Base-by-base conservation (phyloP, 2,113 vertebrate species). In the Desmodus rotundus region DNA sequence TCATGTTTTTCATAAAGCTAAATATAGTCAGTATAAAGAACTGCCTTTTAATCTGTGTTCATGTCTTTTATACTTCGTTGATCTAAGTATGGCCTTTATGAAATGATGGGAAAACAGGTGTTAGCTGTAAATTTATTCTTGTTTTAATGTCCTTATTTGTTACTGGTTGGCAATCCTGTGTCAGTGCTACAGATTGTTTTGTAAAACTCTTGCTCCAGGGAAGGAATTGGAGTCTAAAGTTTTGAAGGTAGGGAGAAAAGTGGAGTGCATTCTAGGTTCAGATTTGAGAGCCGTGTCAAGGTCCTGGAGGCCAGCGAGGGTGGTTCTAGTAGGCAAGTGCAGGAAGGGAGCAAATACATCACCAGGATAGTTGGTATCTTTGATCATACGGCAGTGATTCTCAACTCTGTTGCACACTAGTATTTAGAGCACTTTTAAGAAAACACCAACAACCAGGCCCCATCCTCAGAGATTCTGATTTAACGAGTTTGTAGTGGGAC, bases 61-160 rank as follows among this genome's bases (percentile, higher is more conserved):
- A 31, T 76, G 19, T 80, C 22, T 86, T 94, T 90, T 86, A 43
- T 72, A 43, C 58, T 67, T 89, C 15, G 58, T 56, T 73, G 17
- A 84, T 76, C 3, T 91, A 84, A 72, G 72, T 74, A 50, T 82
- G 38, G 43, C 65, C 28, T 93, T 91, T 70, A 78, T 89, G n/a
- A 93, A 93, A 70, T 70, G n/a, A 4, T 88, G 28, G 24, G n/a
- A 41, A 38, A 87, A 78, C 15, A 36, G 33, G 16, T 93, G 28
- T 90, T 92, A 80, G n/a, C 68, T 88, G 33, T n/a, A 88, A 65
- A 76, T 56, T 82, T 80, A 41, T 85, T 85, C 41, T 90, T 93
- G 10, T 78, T 89, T 89, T 93, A 74, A 88, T 85, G 41, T 85
- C n/a, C 26, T 17, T 94, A 31, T 63, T 81, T 72, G 65, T 82